A percentile compares a stretch with the other conserved stretches of the same genome.
Evolutionary conservation across 1,140 invertebrate genomes (phyloP).

Genomic region (Apocrypta bakeri): DNA sequence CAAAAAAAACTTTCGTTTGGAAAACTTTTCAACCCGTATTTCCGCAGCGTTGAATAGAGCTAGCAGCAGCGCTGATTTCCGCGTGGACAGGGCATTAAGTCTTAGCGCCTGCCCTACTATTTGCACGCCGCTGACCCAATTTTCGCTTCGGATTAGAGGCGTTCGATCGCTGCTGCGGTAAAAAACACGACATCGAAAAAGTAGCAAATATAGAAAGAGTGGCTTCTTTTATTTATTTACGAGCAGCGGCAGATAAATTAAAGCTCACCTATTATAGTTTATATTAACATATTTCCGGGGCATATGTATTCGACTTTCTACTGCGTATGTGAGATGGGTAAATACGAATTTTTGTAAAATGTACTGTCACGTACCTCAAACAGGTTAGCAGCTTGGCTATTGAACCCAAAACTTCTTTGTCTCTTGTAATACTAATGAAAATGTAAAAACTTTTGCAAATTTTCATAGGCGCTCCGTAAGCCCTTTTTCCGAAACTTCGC

Average conservation of each 20-base stretch:
- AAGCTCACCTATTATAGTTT: too few relatives aligned
- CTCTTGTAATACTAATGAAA: constrained; percentile 4
- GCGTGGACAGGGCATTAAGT: background rate
- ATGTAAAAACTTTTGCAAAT: constrained; percentile 1
- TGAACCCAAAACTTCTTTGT: background rate
- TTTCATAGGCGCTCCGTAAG: background rate
- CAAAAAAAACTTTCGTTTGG: constrained; percentile 26
- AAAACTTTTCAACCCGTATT: constrained; percentile 23
- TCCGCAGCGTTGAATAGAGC: background rate
- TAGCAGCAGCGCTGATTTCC: constrained; percentile 14
- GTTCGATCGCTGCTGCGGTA: background rate
- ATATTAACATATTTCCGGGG: too few relatives aligned
- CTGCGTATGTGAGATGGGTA: too few relatives aligned
- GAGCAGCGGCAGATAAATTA: too few relatives aligned
- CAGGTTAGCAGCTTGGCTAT: background rate
- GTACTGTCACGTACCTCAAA: background rate
- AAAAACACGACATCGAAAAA: background rate
- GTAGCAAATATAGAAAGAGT: background rate
- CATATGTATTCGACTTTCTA: too few relatives aligned
- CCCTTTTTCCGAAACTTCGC: background rate
- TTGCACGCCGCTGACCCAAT: constrained; percentile 15
- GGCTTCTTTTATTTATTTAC: background rate
- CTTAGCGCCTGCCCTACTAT: background rate
- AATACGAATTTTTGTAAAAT: background rate
- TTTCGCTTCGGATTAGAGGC: background rate